phyloP scores from a whole-genome alignment of 1,140 invertebrate species.

The Brachionus plicatilis region DNA sequence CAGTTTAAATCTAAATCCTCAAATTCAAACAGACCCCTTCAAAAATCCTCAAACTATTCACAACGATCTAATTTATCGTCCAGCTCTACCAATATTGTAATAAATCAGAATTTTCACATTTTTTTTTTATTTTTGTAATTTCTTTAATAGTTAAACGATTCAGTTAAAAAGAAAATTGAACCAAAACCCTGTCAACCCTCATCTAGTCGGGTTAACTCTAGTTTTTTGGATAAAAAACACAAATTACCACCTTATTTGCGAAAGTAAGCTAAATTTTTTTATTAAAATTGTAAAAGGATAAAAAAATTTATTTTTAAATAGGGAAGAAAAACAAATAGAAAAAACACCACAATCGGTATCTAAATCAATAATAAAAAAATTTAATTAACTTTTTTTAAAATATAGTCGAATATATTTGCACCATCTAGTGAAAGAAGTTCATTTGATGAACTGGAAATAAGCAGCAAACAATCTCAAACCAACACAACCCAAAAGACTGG shows the following conservation, averaged over 20 bases:
- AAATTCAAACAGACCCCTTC: neutral
- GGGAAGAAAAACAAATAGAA: neutral
- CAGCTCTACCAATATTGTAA: constrained; percentile 2
- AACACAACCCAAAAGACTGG: neutral
- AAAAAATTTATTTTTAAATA: neutral
- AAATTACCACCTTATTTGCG: constrained; percentile 17
- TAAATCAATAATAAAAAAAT: neutral
- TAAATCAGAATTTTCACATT: neutral
- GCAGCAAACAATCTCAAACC: neutral
- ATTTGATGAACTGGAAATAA: neutral
- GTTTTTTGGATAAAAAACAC: neutral
- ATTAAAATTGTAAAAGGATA: neutral
- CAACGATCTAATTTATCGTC: neutral
- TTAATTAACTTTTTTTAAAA: neutral
- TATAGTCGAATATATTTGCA: constrained; percentile 8
- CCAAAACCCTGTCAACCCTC: neutral
- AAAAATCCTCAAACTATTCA: constrained; percentile 7
- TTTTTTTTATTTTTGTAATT: neutral
- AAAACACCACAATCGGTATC: neutral
- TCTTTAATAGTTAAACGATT: neutral
- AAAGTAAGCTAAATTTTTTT: neutral
- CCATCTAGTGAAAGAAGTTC: neutral
- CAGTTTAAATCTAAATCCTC: neutral
- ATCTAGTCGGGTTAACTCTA: neutral
- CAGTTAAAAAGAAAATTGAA: neutral